Evolutionary conservation across 2,888 invertebrate species (phyloP).

Genomic region (Allygus modestus): DNA sequence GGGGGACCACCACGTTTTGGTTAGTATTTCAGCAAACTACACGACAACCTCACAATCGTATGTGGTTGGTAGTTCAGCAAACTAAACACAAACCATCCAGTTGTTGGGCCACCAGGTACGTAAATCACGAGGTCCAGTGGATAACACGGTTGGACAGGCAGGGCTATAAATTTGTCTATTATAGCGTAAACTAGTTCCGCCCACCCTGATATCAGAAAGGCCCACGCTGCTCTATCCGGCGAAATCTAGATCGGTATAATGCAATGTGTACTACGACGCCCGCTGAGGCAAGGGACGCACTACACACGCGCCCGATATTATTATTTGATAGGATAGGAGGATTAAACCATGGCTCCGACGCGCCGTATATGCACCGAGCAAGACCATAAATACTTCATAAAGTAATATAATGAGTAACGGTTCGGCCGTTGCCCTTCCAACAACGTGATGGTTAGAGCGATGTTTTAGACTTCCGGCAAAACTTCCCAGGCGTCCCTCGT

Average conservation of each 20-base stretch:
- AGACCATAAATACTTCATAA: background rate
- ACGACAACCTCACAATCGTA: too few relatives aligned
- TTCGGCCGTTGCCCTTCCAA: constrained; percentile 33
- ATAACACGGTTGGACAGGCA: background rate
- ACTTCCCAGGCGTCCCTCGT: constrained; percentile 35
- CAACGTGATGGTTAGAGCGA: constrained; percentile 4
- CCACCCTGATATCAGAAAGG: background rate
- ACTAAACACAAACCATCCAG: background rate
- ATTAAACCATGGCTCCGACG: background rate
- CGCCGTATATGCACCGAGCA: background rate
- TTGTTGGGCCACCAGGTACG: background rate
- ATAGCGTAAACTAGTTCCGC: constrained; percentile 26
- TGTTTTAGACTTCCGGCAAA: constrained; percentile 7
- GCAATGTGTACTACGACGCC: constrained; percentile 28
- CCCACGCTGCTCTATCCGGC: constrained; percentile 1
- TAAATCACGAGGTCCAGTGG: background rate
- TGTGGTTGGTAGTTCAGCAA: too few relatives aligned
- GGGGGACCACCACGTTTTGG: too few relatives aligned
- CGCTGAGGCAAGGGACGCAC: background rate
- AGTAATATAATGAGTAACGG: constrained; percentile 24
- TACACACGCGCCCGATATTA: background rate
- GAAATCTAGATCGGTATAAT: constrained; percentile 20
- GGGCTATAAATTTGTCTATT: constrained; percentile 2
- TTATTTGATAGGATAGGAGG: background rate
- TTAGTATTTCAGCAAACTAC: too few relatives aligned